Percentiles rank a stretch among this genome's conserved stretches.
Evolutionary conservation across 1,140 invertebrate genomes (phyloP).

Genomic region (Harpegnathos saltator): DNA sequence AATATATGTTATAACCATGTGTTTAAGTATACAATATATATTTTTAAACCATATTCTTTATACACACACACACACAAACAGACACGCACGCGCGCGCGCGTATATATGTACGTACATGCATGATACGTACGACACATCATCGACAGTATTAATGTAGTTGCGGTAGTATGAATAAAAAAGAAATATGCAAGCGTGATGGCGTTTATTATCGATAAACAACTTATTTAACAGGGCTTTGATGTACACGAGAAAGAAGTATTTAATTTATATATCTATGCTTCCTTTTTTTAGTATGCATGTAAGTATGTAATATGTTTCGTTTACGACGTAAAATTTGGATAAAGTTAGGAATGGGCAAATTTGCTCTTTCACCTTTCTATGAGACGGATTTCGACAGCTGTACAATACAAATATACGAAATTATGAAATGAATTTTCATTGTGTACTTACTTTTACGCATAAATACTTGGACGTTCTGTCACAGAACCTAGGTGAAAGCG

Average conservation of each 20-base stretch:
- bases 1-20: conserved; percentile 11
- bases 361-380: neutral
- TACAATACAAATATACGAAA: conserved; percentile 9
- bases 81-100: too few species aligned
- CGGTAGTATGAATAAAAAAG: conserved; percentile 71
- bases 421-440: neutral
- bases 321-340: conserved; percentile 82
- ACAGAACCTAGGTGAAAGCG: neutral
- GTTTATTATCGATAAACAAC: conserved; percentile 87
- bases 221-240: conserved; percentile 86
- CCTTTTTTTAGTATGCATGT: conserved; percentile 81
- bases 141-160: conserved; percentile 30
- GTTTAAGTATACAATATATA: neutral
- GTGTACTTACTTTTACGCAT: neutral
- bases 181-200: conserved; percentile 85
- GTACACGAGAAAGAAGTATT: conserved; percentile 85
- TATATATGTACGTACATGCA: too few species aligned
- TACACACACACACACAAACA: too few species aligned
- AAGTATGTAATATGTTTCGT: conserved; percentile 82
- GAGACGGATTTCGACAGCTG: neutral
- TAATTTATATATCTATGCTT: conserved; percentile 82
- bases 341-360: conserved; percentile 79
- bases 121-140: too few species aligned
- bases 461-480: neutral
- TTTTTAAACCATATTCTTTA: conserved; percentile 15